These are phyloP conservation scores for Rosalia funebris DNA, from an alignment of 2,888 invertebrate genomes.

Conservation along the genomic window DNA sequence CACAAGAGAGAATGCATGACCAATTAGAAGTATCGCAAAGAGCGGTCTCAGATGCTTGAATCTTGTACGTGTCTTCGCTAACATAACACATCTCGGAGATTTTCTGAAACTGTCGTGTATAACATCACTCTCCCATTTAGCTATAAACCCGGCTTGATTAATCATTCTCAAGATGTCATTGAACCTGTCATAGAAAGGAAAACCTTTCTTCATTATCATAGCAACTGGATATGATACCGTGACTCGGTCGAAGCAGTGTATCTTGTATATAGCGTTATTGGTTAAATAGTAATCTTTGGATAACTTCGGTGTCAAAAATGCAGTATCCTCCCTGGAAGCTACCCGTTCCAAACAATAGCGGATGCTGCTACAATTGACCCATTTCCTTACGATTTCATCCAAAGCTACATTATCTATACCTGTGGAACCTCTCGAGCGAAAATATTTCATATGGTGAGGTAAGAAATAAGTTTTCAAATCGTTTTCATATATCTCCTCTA, in stretches of 20 bases:
- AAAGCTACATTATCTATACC: neutral
- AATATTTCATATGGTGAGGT: neutral
- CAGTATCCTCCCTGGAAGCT: neutral
- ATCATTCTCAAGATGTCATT: neutral
- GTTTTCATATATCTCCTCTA: neutral
- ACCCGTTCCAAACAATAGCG: neutral
- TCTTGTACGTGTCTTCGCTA: neutral
- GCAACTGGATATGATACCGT: neutral
- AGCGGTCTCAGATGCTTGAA: neutral
- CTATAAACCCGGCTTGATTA: conserved; percentile 3
- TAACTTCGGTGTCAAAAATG: neutral
- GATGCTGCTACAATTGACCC: neutral
- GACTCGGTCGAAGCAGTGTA: neutral
- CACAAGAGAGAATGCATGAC: neutral
- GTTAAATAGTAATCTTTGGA: neutral
- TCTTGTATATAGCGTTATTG: neutral
- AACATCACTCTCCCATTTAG: conserved; percentile 5
- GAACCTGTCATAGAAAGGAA: neutral
- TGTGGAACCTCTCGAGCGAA: neutral
- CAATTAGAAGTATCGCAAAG: neutral
- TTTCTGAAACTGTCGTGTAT: neutral
- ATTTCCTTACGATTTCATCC: neutral
- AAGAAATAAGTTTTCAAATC: conserved; percentile 7
- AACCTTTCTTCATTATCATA: neutral
- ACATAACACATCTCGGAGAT: neutral